phyloP scores from a whole-genome alignment of 2,888 invertebrate species.

The Xestoiulus laeticollis region DNA sequence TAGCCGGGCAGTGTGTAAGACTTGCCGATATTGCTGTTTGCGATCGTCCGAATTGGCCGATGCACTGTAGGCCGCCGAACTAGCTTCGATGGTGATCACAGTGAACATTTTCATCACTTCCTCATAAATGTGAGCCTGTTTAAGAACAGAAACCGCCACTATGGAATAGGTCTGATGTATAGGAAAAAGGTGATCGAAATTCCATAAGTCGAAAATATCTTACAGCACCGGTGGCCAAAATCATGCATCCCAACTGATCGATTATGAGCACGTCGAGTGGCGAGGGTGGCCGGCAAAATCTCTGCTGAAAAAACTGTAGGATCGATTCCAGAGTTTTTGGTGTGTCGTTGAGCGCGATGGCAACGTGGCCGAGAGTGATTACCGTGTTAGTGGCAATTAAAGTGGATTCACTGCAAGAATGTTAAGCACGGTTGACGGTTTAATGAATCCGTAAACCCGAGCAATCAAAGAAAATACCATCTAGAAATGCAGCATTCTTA shows the following conservation, averaged over 20 bases:
- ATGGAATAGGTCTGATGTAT: background rate
- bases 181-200: no score
- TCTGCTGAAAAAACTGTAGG: slow-evolving; percentile 95
- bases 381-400: slow-evolving; percentile 96
- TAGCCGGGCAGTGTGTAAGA: background rate
- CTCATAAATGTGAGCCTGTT: slow-evolving; percentile 75
- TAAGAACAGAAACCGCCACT: background rate
- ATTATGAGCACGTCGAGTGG: slow-evolving; percentile 93
- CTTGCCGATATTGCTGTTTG: slow-evolving; percentile 69
- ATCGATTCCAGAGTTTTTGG: slow-evolving; percentile 95
- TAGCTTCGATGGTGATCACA: slow-evolving; percentile 82
- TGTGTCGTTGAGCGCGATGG: slow-evolving; percentile 90
- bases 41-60: slow-evolving; percentile 68
- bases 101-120: slow-evolving; percentile 99
- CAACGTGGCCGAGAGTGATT: slow-evolving; percentile 96
- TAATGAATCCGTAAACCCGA: background rate
- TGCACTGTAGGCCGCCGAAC: slow-evolving; percentile 77
- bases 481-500: no score
- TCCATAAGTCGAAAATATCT: background rate
- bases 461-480: background rate
- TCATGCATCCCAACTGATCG: slow-evolving; percentile 97
- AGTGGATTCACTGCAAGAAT: slow-evolving; percentile 79
- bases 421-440: background rate
- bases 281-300: slow-evolving; percentile 90
- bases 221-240: slow-evolving; percentile 71